phyloP scores from a whole-genome alignment of 2,888 invertebrate genomes.

The Zaprionus lineosus region DNA sequence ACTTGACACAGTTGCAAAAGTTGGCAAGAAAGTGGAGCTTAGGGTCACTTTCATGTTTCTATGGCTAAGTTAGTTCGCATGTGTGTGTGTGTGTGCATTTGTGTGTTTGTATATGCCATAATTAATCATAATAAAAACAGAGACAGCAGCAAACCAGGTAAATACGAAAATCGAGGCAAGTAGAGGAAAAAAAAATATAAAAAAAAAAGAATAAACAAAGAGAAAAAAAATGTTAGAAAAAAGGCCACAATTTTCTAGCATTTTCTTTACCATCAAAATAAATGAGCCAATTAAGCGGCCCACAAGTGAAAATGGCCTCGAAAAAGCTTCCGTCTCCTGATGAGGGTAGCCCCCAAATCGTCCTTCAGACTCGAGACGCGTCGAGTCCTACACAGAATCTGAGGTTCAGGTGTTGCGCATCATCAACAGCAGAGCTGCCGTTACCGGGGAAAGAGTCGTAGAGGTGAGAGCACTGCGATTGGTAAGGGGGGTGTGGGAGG shows the following conservation, averaged over 20 bases:
- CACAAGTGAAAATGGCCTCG: conserved; percentile 55
- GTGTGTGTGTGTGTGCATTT: conserved; percentile 31
- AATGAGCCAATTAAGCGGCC: conserved; percentile 74
- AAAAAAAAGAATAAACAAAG: conserved; percentile 28
- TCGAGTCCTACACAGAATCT: conserved; percentile 16
- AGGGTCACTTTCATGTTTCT: conserved; percentile 47
- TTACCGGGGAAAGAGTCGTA: neutral
- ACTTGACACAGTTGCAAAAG: conserved; percentile 68
- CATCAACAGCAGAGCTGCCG: conserved; percentile 50
- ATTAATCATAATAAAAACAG: conserved; percentile 75
- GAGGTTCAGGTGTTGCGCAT: conserved; percentile 63
- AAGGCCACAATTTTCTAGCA: conserved; percentile 62
- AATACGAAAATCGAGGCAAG: conserved; percentile 20
- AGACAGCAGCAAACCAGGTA: conserved; percentile 46
- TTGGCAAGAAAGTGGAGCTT: conserved; percentile 71
- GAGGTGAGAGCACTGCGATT: neutral
- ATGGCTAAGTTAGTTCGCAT: conserved; percentile 17
- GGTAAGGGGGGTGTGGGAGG: neutral
- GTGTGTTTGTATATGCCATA: conserved; percentile 49
- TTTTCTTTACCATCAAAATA: conserved; percentile 76
- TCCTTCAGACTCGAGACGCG: conserved; percentile 3
- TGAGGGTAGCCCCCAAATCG: conserved; percentile 54
- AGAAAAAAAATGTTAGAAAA: conserved; percentile 32
- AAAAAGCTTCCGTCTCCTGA: conserved; percentile 43
- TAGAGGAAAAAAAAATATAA: conserved; percentile 14